Evolutionary conservation across 2,113 vertebrate genomes (phyloP), one percentile per base, ranked within the genome.

Genomic region (Crotalus helleri): DNA sequence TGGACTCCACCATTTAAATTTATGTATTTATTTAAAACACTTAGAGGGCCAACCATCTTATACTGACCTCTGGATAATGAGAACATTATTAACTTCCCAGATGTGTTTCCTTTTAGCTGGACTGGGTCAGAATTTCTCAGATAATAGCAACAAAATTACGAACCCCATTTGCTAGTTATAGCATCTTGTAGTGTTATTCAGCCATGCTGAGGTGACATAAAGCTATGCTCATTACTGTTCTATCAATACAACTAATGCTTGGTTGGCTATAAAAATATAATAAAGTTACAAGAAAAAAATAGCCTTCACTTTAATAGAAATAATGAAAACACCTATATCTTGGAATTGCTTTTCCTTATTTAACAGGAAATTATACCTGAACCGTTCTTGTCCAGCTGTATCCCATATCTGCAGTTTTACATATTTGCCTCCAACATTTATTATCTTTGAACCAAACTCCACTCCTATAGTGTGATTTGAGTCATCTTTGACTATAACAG

Each of bases 391-490:
- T 96, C 98, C 98, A 51, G 98, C 98, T 55, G 98, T 98, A 92
- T 98, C 98, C 98, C 98, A 98, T 93, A 98, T 98, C 94, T 98
- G 98, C 94, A 98, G 95, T 95, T 98, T 98, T 26, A 98, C 98
- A n/a, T 98, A 98, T 97, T 98, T 98, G 81, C 98, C 98, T 91
- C 97, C 98, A 91, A 98, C 98, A 61, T 98, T 98, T 96, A 98
- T 97, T 94, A 98, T 98, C 92, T 98, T 98, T 39, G 98, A 98
- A 88, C 98, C 98, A 12, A 98, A 98, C 91, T 98, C 98, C 91
- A 98, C 98, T 96, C 98, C 98, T 97, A 98, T 98, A 29, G 98
- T 98, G 93, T 98, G 98, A 97, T 98, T 98, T 81, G 98, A 98
- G 90, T 98, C 98, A 94, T 98, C 98, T 96, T 98, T 98, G 94